Evolutionary conservation across 2,797 vertebrate genomes (phyloP), one percentile per base, ranked within the genome.

Genomic region (Melanotaenia parkinsoni): DNA sequence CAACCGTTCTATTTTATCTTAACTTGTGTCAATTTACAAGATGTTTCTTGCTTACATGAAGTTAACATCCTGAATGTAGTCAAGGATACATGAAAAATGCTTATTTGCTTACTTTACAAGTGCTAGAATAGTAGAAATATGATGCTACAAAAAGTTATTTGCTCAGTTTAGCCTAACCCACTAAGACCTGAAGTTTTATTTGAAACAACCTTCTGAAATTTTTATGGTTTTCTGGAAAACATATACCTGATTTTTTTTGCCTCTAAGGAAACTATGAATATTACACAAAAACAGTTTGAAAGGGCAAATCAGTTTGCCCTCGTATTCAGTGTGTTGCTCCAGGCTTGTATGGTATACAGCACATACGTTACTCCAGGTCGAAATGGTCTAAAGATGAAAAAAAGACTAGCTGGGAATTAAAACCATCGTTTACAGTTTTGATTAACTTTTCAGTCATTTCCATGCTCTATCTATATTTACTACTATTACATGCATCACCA

Each of bases 401-500:
- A 45, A 45, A 4, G 18, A 20, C 18, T 20, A 20, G 43, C 18
- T 45, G 18, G 43, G 18, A 45, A 45, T 45, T 6, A 45, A 45
- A 45, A 45, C 6, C 20, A 45, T 18, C 18, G 20, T 45, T 45
- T 45, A 2, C 14, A 20, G 3, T 50, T 40, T 67, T 58, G 33
- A n/a, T 62, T 10, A 30, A 35, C 51, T 8, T 37, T 37, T 26
- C 45, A 62, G 43, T 71, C 3, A 47, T 67, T 58, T 58, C n/a
- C 5, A 28, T 50, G 7, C 32, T 33, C 5, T 33, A 33, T 33
- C 28, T 28, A 28, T 28, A 32, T 32, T 32, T 7, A 32, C 28
- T n/a, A 47, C 2, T 47, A 47, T 47, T n/a, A 47, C 47, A 22
- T n/a, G 20, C 43, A 47, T n/a, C 18, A n/a, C 45, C 20, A 47